A percentile compares a stretch with the other conserved stretches of the same genome.
Evolutionary conservation across 2,113 vertebrate genomes (phyloP).

Genomic region (Lagopus leucura): DNA sequence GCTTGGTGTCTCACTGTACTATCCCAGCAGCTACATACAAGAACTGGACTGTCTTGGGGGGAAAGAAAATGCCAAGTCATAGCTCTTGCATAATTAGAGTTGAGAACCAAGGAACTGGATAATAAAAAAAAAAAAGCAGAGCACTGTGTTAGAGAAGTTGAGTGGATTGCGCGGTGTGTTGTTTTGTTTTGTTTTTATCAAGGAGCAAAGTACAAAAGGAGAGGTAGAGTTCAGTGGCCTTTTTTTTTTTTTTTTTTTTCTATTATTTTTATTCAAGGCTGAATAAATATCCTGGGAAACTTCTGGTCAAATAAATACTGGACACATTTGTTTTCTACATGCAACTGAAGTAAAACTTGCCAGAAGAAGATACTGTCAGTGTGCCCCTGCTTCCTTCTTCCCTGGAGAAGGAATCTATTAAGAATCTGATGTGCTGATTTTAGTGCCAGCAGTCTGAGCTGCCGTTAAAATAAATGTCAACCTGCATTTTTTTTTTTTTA

Average conservation of each 20-base stretch:
- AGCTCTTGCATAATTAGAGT: constrained; percentile 45
- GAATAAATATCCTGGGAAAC: background rate
- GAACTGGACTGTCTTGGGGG: background rate
- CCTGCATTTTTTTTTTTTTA: background rate
- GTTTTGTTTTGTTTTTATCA: background rate
- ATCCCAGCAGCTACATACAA: background rate
- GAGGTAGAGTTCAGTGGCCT: constrained; percentile 2
- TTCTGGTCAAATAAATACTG: background rate
- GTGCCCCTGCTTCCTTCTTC: background rate
- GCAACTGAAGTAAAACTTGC: background rate
- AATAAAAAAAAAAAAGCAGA: background rate
- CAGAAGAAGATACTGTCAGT: background rate
- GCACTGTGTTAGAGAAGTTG: background rate
- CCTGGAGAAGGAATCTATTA: background rate
- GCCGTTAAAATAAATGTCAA: background rate
- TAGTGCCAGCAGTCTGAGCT: background rate
- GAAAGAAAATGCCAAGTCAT: constrained; percentile 67
- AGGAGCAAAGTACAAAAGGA: constrained; percentile 22
- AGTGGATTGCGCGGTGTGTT: background rate
- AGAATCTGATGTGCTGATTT: background rate
- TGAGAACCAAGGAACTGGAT: background rate
- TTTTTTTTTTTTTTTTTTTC: background rate
- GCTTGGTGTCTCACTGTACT: background rate
- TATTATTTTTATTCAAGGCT: background rate
- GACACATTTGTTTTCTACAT: too few species aligned